Evolutionary conservation across 92 coral and sea anemone genomes (phyloP), one percentile per base, ranked within the genome.

Genomic region (Micromussa lordhowensis): DNA sequence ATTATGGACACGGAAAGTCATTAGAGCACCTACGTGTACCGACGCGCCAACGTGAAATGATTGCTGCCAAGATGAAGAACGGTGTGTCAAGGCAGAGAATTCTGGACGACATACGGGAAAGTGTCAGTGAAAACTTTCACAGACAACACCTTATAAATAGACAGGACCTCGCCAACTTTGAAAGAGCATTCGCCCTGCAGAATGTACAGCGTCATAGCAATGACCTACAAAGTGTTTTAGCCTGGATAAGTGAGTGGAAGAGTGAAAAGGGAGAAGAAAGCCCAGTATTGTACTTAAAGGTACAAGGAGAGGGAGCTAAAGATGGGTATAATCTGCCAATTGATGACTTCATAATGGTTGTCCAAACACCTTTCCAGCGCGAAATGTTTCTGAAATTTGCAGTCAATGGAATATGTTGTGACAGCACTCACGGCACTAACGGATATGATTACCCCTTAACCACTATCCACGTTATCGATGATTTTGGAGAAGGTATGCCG

Each of bases 361-460:
- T 94, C 12, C 97, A 92, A 84, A 87, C 84, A 18, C 93, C 94
- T 14, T 73, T 92, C 36, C 95, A 94, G 88, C 63, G 82, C 29
- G 64, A 58, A 9, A 92, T 94, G 91, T 36, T 88, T 7, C 84
- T 59, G 78, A 77, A 92, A 64, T 94, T 92, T 77, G 94, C 71
- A 17, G 16, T 32, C 68, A 94, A 94, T 21, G 93, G 95, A 61
- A 75, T 94, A 17, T 94, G 97, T 66, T 57, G 82, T 68, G 95
- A 94, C 83, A 80, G 90, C 76, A 92, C 94, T 58, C 97, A 94
- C 30, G 92, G 95, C 31, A 94, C 97, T 14, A 94, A 88, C 57
- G 92, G 80, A 12, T 90, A 94, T 44, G 94, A 92, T 69, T 94
- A 90, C 86, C 55, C 68, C 4, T 86, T 90, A 7, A 85, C 93